Percentiles rank a stretch among this genome's conserved stretches.
Conservation (phyloP, 2,888 invertebrate genomes). For the Metopia argyrocephala region DNA sequence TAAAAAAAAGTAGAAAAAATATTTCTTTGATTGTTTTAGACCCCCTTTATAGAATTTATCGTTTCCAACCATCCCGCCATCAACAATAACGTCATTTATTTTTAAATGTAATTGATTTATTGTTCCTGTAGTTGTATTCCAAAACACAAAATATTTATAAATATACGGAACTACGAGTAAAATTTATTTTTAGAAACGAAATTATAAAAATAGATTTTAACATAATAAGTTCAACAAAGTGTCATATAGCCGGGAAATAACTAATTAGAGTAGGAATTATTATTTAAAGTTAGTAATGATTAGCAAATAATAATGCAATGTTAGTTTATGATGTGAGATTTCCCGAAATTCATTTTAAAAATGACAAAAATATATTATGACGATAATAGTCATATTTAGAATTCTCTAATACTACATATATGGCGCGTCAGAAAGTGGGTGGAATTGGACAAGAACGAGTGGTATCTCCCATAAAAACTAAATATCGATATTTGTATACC, state of each 20-base stretch:
- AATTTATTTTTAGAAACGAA: not conserved
- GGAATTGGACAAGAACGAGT: too few relatives aligned
- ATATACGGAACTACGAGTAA: not conserved
- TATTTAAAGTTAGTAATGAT: not conserved
- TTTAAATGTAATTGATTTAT: conserved; percentile 15
- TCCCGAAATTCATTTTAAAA: not conserved
- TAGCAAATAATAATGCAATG: not conserved
- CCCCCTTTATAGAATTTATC: not conserved
- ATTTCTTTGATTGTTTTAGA: not conserved
- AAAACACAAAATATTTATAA: not conserved
- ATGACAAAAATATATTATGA: too few relatives aligned
- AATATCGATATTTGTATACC: too few relatives aligned
- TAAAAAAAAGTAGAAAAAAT: conserved; percentile 15
- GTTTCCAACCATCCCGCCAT: not conserved
- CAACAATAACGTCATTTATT: conserved; percentile 25
- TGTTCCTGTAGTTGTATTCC: not conserved
- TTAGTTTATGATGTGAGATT: not conserved
- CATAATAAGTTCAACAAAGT: not conserved
- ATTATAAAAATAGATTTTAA: not conserved
- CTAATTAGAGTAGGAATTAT: not conserved
- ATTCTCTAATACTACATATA: too few relatives aligned
- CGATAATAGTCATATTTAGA: too few relatives aligned
- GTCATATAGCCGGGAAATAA: not conserved
- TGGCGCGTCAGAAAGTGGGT: too few relatives aligned
- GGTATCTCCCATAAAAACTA: too few relatives aligned